Evolutionary conservation across 2,113 vertebrate genomes (phyloP).

Genomic region (Clinocottus analis): DNA sequence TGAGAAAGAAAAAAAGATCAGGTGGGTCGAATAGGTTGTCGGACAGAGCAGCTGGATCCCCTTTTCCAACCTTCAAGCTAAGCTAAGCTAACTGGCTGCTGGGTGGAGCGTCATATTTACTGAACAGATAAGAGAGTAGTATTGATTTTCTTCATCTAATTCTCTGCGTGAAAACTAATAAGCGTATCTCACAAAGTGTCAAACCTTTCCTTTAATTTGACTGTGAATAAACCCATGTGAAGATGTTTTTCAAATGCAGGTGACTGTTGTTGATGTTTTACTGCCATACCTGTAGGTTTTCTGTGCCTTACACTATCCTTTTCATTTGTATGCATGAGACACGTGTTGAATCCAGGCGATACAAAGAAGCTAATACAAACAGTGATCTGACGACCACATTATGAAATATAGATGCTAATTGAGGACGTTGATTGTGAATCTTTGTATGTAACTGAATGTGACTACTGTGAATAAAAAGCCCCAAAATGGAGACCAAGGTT

Average conservation of each 20-base stretch:
- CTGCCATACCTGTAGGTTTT: constrained; percentile 62
- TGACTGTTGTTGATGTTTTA: constrained; percentile 53
- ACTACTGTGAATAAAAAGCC: constrained; percentile 47
- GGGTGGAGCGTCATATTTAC: background rate
- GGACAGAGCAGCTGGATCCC: background rate
- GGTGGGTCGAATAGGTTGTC: background rate
- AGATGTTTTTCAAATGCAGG: constrained; percentile 30
- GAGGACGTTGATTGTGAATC: constrained; percentile 34
- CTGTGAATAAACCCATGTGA: constrained; percentile 26
- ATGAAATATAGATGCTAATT: constrained; percentile 22
- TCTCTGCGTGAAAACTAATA: constrained; percentile 12
- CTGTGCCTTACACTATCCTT: constrained; percentile 67
- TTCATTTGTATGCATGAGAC: constrained; percentile 45
- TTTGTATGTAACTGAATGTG: constrained; percentile 48
- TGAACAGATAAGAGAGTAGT: background rate
- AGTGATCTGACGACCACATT: background rate
- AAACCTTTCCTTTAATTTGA: constrained; percentile 28
- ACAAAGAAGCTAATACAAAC: constrained; percentile 19
- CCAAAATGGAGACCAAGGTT: background rate
- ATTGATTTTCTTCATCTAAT: background rate
- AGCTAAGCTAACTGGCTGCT: background rate
- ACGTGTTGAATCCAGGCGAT: constrained; percentile 30
- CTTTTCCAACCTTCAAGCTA: background rate
- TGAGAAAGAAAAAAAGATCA: background rate
- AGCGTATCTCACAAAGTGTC: constrained; percentile 15